These are phyloP conservation scores for Sinella curviseta DNA, from an alignment of 1,140 invertebrate species.

Conservation along the genomic window DNA sequence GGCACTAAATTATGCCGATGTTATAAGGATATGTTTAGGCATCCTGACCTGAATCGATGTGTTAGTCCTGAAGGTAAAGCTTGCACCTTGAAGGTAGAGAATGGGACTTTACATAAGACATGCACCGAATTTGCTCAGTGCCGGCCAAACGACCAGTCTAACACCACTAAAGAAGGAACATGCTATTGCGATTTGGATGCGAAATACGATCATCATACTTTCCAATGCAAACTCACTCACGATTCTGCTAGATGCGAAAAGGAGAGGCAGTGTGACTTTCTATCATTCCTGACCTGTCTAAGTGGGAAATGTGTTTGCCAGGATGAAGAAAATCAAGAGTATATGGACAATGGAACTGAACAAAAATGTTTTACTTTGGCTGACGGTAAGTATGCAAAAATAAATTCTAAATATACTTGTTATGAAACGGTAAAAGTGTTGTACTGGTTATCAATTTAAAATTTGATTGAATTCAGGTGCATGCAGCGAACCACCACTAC, in stretches of 20 bases:
- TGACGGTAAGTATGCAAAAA: background rate
- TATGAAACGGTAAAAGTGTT: background rate
- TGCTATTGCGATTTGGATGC: background rate
- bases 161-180: background rate
- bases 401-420: background rate
- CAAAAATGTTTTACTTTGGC: background rate
- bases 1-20: background rate
- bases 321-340: background rate
- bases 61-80: background rate
- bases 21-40: background rate
- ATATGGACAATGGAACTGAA: background rate
- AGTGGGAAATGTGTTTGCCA: background rate
- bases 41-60: background rate
- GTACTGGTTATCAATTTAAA: background rate
- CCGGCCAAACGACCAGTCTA: too few relatives aligned
- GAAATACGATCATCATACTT: background rate
- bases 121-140: background rate
- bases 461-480: background rate
- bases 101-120: background rate
- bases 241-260: background rate
- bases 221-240: background rate
- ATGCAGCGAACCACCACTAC: background rate
- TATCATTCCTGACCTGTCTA: background rate
- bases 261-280: background rate
- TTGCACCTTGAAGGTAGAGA: background rate